Evolutionary conservation across 2,888 invertebrate species (phyloP).

Genomic region (Meganola albula): DNA sequence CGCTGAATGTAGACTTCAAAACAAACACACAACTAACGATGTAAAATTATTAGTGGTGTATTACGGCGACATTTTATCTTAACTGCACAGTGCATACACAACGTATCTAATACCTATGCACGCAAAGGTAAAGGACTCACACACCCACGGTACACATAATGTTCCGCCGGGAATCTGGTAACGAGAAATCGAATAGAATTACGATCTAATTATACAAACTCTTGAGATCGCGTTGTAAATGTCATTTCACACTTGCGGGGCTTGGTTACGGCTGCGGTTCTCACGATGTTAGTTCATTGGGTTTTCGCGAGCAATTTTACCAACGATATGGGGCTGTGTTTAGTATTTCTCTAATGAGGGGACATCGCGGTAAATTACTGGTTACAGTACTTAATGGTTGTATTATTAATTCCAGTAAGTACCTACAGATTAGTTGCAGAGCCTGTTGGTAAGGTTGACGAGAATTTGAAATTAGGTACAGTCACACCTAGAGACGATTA

Average conservation of each 20-base stretch:
- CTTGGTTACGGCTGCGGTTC: slow-evolving; percentile 30
- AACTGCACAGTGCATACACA: slow-evolving; percentile 17
- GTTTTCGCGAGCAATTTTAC: slow-evolving; percentile 43
- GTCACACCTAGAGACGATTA: no score
- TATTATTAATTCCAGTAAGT: no score
- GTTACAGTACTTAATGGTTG: slow-evolving; percentile 13
- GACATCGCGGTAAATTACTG: slow-evolving; percentile 30
- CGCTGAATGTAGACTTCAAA: no score
- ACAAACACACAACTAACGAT: slow-evolving; percentile 24
- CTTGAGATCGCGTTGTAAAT: slow-evolving; percentile 49
- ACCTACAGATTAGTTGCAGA: no score
- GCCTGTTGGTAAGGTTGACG: no score
- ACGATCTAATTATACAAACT: slow-evolving; percentile 65
- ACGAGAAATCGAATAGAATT: slow-evolving; percentile 49
- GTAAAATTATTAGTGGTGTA: slow-evolving; percentile 24
- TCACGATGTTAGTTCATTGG: slow-evolving; percentile 39
- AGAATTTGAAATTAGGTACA: no score
- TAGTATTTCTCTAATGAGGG: slow-evolving; percentile 46
- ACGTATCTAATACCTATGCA: background rate
- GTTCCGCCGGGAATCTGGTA: slow-evolving; percentile 42
- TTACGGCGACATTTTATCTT: slow-evolving; percentile 26
- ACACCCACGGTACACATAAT: slow-evolving; percentile 16
- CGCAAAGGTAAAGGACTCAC: no score
- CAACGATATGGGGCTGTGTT: slow-evolving; percentile 45
- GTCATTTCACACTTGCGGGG: slow-evolving; percentile 53